Evolutionary conservation across 2,888 invertebrate genomes (phyloP).

Genomic region (Rhopalosiphum nymphaeae): DNA sequence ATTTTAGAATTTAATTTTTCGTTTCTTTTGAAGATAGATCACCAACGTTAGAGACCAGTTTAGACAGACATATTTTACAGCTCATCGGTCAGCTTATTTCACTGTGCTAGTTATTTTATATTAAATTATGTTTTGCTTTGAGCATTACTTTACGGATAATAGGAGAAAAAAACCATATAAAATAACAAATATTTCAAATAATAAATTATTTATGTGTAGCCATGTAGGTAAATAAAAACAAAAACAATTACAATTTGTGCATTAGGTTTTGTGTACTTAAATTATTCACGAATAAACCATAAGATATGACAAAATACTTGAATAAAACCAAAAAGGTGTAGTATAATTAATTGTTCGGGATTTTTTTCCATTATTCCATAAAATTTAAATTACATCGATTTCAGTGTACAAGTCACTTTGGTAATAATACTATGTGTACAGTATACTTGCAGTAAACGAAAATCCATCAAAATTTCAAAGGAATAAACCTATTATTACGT

Average conservation of each 20-base stretch:
- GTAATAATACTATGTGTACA: not conserved
- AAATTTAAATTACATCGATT: not conserved
- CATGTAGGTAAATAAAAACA: not conserved
- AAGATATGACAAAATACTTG: not conserved
- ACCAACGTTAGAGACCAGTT: not conserved
- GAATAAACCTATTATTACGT: not conserved
- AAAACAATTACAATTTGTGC: not conserved
- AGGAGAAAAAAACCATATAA: not conserved
- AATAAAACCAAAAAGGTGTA: not conserved
- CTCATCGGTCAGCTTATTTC: not conserved
- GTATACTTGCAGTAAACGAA: not conserved
- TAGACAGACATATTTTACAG: not conserved
- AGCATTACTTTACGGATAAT: not conserved
- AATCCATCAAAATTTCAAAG: not conserved
- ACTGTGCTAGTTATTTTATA: not conserved
- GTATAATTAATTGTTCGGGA: not conserved
- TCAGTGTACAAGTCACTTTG: not conserved
- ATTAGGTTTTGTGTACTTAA: not conserved
- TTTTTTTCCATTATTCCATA: not conserved
- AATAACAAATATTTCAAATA: not conserved
- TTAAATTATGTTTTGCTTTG: constrained; percentile 6
- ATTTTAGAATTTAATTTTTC: constrained; percentile 33
- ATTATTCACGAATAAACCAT: not conserved
- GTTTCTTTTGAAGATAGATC: constrained; percentile 23
- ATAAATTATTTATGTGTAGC: not conserved